Conservation (phyloP, 2,113 vertebrate genomes). For the Ornithorhynchus anatinus region DNA sequence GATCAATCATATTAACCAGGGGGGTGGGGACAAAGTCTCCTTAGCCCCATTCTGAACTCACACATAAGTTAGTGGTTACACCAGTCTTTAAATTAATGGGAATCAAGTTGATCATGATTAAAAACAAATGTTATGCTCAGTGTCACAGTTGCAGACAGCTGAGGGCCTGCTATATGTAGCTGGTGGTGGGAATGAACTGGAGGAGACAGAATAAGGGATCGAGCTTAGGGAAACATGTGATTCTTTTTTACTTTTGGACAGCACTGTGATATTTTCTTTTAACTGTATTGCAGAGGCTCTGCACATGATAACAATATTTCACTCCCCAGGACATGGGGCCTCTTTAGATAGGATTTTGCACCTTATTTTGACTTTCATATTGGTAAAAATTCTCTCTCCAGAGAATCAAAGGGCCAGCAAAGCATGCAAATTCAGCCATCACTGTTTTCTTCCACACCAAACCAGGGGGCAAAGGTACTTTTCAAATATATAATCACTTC, state of each 20-base stretch:
- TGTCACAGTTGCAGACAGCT: slow-evolving; percentile 37
- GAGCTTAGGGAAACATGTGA: slow-evolving; percentile 38
- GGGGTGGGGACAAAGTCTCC: not conserved
- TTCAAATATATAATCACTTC: slow-evolving; percentile 33
- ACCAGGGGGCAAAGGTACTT: slow-evolving; percentile 15
- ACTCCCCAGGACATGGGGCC: slow-evolving; percentile 17
- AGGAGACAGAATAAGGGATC: slow-evolving; percentile 40
- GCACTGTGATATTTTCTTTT: slow-evolving; percentile 14
- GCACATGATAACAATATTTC: slow-evolving; percentile 45
- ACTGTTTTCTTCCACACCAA: slow-evolving; percentile 34
- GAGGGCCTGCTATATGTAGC: slow-evolving; percentile 39
- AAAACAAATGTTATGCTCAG: slow-evolving; percentile 64
- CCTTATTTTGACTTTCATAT: slow-evolving; percentile 49
- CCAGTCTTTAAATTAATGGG: slow-evolving; percentile 39
- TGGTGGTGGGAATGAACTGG: slow-evolving; percentile 35
- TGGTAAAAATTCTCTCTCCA: slow-evolving; percentile 49
- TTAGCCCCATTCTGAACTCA: slow-evolving; percentile 33
- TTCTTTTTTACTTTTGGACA: slow-evolving; percentile 49
- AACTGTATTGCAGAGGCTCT: slow-evolving; percentile 43
- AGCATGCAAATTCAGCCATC: slow-evolving; percentile 21
- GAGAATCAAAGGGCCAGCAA: slow-evolving; percentile 42
- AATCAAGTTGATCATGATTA: slow-evolving; percentile 59
- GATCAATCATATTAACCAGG: not conserved
- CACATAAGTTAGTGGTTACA: slow-evolving; percentile 42
- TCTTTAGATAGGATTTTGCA: slow-evolving; percentile 49